phyloP scores from a whole-genome alignment of 2,888 invertebrate genomes.

The Dione vanillae region DNA sequence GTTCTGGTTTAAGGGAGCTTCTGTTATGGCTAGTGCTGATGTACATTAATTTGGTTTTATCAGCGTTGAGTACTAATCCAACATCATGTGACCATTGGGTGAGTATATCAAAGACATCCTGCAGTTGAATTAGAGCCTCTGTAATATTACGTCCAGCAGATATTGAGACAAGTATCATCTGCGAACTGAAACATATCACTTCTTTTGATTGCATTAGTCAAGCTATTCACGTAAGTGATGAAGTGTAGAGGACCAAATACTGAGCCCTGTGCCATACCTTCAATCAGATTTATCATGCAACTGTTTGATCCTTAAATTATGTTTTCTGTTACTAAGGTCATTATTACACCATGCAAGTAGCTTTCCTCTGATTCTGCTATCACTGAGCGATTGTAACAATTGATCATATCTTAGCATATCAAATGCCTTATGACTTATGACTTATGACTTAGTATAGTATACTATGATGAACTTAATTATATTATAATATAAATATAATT shows the following conservation, averaged over 20 bases:
- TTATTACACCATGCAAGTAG: slow-evolving; percentile 4
- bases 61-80: slow-evolving; percentile 4
- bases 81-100: slow-evolving; percentile 12
- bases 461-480: no score
- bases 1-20: no score
- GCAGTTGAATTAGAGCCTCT: background rate
- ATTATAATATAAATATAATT: background rate
- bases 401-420: slow-evolving; percentile 2
- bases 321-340: background rate
- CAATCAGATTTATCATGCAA: background rate
- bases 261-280: slow-evolving; percentile 7
- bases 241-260: background rate
- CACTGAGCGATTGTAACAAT: background rate
- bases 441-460: no score
- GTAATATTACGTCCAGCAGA: background rate
- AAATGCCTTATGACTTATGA: no score
- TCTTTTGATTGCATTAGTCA: background rate
- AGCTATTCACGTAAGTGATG: background rate
- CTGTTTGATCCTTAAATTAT: background rate
- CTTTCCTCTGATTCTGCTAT: background rate
- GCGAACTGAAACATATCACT: slow-evolving; percentile 16
- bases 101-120: background rate
- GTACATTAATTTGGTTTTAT: background rate
- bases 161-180: slow-evolving; percentile 20
- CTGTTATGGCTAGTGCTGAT: no score